Conservation (phyloP, 2,888 invertebrate species). For the Xanthorhoe designata region DNA sequence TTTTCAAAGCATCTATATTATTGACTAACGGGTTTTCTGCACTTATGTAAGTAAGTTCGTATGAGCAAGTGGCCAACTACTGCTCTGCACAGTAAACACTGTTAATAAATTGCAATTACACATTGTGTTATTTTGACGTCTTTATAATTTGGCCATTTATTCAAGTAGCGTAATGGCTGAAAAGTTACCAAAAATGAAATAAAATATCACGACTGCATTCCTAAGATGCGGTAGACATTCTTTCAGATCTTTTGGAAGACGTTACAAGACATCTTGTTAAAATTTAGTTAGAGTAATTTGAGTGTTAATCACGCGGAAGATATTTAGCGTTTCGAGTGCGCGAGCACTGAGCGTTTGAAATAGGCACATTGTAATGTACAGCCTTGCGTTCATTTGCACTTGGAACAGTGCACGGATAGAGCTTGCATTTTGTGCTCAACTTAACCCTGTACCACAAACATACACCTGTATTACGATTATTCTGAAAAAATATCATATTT, state of each 20-base stretch:
- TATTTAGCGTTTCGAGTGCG: slow-evolving; percentile 3
- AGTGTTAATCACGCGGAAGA: not conserved
- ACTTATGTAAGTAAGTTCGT: too few relatives aligned
- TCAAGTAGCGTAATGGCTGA: not conserved
- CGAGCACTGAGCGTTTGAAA: not conserved
- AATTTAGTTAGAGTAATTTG: slow-evolving; percentile 14
- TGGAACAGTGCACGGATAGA: not conserved
- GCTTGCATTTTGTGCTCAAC: not conserved
- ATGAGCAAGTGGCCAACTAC: too few relatives aligned
- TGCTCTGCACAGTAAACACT: too few relatives aligned
- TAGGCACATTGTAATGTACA: not conserved
- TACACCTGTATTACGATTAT: not conserved
- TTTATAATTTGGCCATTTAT: not conserved
- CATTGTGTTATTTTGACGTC: not conserved
- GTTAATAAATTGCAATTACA: not conserved
- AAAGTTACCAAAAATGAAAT: too few relatives aligned
- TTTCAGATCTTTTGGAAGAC: too few relatives aligned
- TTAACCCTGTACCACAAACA: not conserved
- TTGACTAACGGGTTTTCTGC: too few relatives aligned
- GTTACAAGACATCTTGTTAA: not conserved
- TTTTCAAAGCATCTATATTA: not conserved
- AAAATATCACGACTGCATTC: too few relatives aligned
- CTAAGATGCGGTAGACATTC: too few relatives aligned
- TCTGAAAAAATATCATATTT: too few relatives aligned
- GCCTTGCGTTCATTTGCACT: not conserved